Evolutionary conservation across 2,797 vertebrate genomes (phyloP).

Genomic region (Antrozous pallidus): DNA sequence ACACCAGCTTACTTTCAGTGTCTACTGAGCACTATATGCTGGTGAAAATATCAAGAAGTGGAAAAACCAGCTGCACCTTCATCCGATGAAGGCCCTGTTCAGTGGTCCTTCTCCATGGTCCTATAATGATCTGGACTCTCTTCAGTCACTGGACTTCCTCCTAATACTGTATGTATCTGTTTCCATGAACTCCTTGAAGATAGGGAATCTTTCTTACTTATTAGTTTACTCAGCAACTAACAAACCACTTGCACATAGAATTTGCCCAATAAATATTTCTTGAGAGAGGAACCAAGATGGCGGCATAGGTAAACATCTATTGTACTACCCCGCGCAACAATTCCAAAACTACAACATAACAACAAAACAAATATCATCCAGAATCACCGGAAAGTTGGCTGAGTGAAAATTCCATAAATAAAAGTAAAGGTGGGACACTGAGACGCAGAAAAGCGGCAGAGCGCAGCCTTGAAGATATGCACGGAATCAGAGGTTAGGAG

Average conservation of each 20-base stretch:
- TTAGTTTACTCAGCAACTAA: neutral
- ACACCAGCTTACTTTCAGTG: neutral
- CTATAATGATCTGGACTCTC: neutral
- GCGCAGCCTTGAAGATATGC: no score
- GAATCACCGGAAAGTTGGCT: no score
- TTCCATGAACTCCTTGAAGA: neutral
- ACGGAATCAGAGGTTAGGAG: no score
- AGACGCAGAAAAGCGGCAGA: no score
- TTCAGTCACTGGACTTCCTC: neutral
- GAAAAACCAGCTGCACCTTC: neutral
- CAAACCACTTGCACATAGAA: neutral
- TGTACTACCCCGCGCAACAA: no score
- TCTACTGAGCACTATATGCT: neutral
- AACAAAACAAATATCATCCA: no score
- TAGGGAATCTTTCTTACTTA: neutral
- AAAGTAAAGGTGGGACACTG: no score
- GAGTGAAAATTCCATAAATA: no score
- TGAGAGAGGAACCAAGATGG: no score
- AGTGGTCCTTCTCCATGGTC: neutral
- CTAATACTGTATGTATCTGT: neutral
- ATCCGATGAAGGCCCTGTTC: neutral
- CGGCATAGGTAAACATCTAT: no score
- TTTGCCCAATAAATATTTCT: conserved; percentile 27
- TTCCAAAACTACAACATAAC: no score
- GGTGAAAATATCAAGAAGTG: neutral